phyloP scores from a whole-genome alignment of 2,888 invertebrate species.

The Onthophagus sagittarius region DNA sequence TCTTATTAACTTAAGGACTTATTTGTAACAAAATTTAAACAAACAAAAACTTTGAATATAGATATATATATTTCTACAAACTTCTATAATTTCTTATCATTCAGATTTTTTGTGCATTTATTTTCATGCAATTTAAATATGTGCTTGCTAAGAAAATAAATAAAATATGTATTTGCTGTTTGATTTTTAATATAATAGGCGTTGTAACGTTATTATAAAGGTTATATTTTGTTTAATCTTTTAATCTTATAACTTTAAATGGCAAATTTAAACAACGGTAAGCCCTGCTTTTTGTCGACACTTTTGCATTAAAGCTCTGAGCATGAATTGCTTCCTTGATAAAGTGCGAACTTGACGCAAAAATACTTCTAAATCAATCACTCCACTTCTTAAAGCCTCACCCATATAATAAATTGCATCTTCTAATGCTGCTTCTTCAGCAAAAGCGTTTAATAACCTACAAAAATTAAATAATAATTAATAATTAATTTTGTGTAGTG shows the following conservation, averaged over 20 bases:
- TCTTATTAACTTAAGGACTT: constrained; percentile 97
- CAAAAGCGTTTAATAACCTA: constrained; percentile 87
- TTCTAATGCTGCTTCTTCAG: constrained; percentile 96
- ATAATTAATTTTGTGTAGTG: neutral
- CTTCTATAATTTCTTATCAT: neutral
- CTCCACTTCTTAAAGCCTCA: constrained; percentile 86
- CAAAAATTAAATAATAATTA: constrained; percentile 33
- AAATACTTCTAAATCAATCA: constrained; percentile 94
- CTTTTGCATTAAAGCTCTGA: constrained; percentile 93
- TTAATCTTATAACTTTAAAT: constrained; percentile 1
- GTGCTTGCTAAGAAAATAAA: constrained; percentile 6
- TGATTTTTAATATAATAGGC: neutral
- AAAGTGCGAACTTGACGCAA: constrained; percentile 93
- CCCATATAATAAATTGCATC: constrained; percentile 98
- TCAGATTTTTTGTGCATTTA: constrained; percentile 1
- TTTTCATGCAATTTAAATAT: neutral
- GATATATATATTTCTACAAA: neutral
- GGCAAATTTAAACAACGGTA: constrained; percentile 41
- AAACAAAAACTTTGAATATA: constrained; percentile 20
- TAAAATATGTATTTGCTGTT: neutral
- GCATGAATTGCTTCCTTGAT: constrained; percentile 93
- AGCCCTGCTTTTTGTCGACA: constrained; percentile 92
- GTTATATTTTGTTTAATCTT: constrained; percentile 14
- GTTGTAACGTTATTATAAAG: constrained; percentile 12
- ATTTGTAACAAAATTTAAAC: constrained; percentile 60